Percentiles rank a stretch among this genome's conserved stretches.
phyloP scores from a whole-genome alignment of 1,140 invertebrate species.

The Listronotus bonariensis region DNA sequence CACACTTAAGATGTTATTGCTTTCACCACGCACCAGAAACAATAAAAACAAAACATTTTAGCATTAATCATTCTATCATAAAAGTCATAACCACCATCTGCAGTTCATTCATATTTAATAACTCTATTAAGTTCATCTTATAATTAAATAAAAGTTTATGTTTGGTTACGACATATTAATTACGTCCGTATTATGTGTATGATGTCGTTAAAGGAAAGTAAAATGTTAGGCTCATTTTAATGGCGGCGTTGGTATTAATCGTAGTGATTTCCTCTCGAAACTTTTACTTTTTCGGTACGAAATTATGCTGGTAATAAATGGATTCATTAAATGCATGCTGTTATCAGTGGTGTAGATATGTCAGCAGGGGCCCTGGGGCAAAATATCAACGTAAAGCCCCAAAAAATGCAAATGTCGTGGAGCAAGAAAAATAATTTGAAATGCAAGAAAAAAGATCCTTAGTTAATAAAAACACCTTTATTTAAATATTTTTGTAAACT shows the following conservation, averaged over 20 bases:
- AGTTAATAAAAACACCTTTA: no score
- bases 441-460: no score
- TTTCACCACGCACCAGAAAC: no score
- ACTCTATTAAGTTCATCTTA: constrained; percentile 1
- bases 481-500: no score
- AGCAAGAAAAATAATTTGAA: no score
- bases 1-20: no score
- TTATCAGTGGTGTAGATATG: no score
- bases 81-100: constrained; percentile 58
- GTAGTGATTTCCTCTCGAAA: background rate
- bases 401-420: no score
- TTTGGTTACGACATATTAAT: constrained; percentile 12
- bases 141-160: background rate
- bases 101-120: constrained; percentile 59
- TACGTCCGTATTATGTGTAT: constrained; percentile 1
- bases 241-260: background rate
- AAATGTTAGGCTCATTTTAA: constrained; percentile 4
- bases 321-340: background rate
- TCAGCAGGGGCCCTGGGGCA: no score
- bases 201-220: constrained; percentile 8
- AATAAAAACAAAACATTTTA: no score
- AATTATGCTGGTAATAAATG: background rate
- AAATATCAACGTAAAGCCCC: no score
- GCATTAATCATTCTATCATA: no score
- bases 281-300: background rate